Evolutionary conservation across 2,113 vertebrate genomes (phyloP).

Genomic region (Bubo bubo): DNA sequence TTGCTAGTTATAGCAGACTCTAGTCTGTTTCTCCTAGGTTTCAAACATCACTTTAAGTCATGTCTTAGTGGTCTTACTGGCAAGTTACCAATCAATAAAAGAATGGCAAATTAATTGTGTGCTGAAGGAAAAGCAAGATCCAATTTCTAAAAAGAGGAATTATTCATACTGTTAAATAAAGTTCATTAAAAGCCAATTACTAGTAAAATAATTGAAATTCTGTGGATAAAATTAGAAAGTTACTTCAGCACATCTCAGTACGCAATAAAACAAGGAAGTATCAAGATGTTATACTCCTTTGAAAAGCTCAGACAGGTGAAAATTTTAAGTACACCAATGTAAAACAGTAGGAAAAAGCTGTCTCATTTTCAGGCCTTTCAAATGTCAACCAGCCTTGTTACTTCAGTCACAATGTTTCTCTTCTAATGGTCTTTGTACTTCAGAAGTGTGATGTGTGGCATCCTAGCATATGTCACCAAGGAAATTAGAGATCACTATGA

Average conservation of each 20-base stretch:
- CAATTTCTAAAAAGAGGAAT: not conserved
- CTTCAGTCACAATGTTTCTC: not conserved
- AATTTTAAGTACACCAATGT: not conserved
- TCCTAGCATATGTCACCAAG: not conserved
- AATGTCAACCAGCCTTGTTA: not conserved
- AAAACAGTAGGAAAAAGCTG: not conserved
- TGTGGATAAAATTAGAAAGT: not conserved
- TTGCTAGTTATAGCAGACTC: not conserved
- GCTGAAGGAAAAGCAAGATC: not conserved
- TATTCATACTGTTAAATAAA: not conserved
- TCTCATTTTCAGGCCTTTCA: not conserved
- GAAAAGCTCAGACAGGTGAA: not conserved
- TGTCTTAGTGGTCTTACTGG: not conserved
- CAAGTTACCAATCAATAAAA: not conserved
- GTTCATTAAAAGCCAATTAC: not conserved
- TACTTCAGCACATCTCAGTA: not conserved
- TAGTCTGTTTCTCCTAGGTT: not conserved
- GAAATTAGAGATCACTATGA: not conserved
- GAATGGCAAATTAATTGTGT: fast-evolving
- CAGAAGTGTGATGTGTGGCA: not conserved
- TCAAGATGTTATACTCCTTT: not conserved
- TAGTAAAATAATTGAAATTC: not conserved
- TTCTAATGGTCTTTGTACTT: not conserved
- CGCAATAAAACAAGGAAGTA: not conserved
- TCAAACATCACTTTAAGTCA: not conserved